A percentile compares a stretch with the other conserved stretches of the same genome.
These are phyloP conservation scores for Hesperia comma DNA, from an alignment of 2,888 invertebrate species.

Conservation along the genomic window DNA sequence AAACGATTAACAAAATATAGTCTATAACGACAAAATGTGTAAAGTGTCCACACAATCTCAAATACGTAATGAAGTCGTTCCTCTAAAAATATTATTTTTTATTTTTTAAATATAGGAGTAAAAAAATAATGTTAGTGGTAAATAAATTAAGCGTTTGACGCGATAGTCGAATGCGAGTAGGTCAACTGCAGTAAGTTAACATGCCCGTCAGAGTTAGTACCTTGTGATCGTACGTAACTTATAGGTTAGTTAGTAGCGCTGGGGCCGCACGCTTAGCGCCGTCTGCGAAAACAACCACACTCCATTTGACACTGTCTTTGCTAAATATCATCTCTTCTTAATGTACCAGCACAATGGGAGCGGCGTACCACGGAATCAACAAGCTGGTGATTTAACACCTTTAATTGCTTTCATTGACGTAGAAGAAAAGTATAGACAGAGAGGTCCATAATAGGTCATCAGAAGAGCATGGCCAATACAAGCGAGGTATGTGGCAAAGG, in stretches of 20 bases:
- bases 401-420: too few species aligned
- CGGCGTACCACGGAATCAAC: not conserved
- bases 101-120: constrained; percentile 32
- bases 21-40: constrained; percentile 24
- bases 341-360: not conserved
- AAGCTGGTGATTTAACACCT: too few species aligned
- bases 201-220: constrained; percentile 74
- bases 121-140: constrained; percentile 35
- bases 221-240: constrained; percentile 72
- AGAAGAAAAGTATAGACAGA: too few species aligned
- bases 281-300: constrained; percentile 80
- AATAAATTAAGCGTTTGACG: constrained; percentile 34
- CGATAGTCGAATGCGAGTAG: constrained; percentile 39
- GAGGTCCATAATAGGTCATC: too few species aligned
- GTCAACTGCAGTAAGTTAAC: constrained; percentile 76
- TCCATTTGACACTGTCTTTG: constrained; percentile 46
- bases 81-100: constrained; percentile 33
- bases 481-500: too few species aligned
- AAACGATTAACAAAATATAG: constrained; percentile 33
- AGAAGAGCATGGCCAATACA: too few species aligned
- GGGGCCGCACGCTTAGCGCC: constrained; percentile 73
- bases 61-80: constrained; percentile 17
- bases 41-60: constrained; percentile 30
- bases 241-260: constrained; percentile 64
- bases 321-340: constrained; percentile 27